phyloP scores from a whole-genome alignment of 2,113 vertebrate species.

The Strigops habroptila region DNA sequence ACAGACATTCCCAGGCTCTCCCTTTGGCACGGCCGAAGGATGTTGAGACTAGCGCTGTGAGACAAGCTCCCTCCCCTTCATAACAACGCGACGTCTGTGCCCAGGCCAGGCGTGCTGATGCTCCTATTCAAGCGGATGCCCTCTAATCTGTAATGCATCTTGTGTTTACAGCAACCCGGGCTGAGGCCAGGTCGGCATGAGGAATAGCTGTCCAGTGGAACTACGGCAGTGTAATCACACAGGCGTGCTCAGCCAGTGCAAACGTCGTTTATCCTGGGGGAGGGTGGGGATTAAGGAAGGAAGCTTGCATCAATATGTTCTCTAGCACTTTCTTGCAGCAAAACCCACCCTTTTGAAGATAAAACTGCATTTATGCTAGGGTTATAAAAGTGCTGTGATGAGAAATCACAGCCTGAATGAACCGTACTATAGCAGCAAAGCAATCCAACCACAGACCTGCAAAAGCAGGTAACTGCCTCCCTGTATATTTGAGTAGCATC shows the following conservation, averaged over 20 bases:
- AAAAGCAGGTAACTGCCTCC: not conserved
- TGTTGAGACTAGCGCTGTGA: not conserved
- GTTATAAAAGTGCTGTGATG: not conserved
- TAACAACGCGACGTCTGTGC: not conserved
- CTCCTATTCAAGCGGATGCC: not conserved
- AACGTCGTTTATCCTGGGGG: not conserved
- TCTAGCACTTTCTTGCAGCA: not conserved
- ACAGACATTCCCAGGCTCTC: not conserved
- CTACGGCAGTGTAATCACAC: not conserved
- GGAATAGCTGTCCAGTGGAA: not conserved
- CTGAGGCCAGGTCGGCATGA: not conserved
- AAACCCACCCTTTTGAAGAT: not conserved
- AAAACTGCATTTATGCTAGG: not conserved
- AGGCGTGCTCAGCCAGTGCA: not conserved
- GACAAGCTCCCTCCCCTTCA: not conserved
- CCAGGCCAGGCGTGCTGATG: accelerated
- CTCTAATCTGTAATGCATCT: not conserved
- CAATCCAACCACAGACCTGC: not conserved
- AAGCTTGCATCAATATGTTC: not conserved
- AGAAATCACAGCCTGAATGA: not conserved
- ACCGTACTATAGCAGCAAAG: not conserved
- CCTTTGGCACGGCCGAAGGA: not conserved
- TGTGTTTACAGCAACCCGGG: not conserved
- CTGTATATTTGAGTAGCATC: not conserved
- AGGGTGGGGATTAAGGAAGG: not conserved